These are phyloP conservation scores for Folsomia manolachei DNA, from an alignment of 2,888 invertebrate genomes.

Conservation along the genomic window DNA sequence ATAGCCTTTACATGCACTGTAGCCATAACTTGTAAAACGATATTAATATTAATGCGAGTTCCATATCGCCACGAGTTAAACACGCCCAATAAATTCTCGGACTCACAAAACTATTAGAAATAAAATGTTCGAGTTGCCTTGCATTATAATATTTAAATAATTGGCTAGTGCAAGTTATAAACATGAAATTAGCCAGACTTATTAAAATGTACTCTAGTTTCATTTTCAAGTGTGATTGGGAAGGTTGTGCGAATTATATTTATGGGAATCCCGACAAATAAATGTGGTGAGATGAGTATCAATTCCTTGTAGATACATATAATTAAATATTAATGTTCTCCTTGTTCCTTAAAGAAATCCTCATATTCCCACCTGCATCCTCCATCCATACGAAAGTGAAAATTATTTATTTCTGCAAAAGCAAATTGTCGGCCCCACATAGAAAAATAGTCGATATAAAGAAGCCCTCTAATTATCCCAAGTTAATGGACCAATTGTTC, in stretches of 20 bases:
- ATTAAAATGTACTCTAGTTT: too few relatives aligned
- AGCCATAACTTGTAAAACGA: not conserved
- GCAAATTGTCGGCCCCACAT: not conserved
- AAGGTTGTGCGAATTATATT: not conserved
- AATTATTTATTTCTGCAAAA: too few relatives aligned
- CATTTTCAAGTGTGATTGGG: not conserved
- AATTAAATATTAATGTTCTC: slow-evolving; percentile 5
- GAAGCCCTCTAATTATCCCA: slow-evolving; percentile 1
- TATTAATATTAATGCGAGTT: not conserved
- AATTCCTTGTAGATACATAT: not conserved
- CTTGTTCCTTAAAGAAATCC: not conserved
- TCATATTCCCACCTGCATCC: not conserved
- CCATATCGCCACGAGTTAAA: too few relatives aligned
- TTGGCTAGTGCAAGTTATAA: not conserved
- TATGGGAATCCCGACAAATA: slow-evolving; percentile 4
- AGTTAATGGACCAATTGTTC: not conserved
- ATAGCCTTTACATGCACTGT: not conserved
- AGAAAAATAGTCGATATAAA: not conserved
- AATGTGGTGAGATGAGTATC: slow-evolving; percentile 8
- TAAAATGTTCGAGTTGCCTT: not conserved
- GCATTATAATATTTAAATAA: too few relatives aligned
- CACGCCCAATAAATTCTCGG: not conserved
- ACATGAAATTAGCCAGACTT: not conserved
- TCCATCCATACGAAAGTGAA: too few relatives aligned
- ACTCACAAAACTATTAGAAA: not conserved